A percentile compares a stretch with the other conserved stretches of the same genome.
Evolutionary conservation across 2,888 invertebrate genomes (phyloP).

Genomic region (Acleris cristana): DNA sequence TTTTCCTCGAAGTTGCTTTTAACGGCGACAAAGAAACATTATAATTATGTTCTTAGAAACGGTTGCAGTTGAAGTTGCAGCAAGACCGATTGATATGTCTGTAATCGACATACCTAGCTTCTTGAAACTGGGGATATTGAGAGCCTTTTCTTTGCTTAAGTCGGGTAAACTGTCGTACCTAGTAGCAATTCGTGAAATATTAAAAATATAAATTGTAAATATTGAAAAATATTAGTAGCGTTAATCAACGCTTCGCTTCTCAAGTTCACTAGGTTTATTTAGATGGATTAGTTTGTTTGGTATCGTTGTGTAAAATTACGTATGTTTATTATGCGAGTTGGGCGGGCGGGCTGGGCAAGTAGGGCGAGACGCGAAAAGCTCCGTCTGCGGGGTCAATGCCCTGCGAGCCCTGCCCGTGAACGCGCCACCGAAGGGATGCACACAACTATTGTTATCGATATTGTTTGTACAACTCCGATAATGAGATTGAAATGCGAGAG

Average conservation of each 20-base stretch:
- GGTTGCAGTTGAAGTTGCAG: constrained; percentile 3
- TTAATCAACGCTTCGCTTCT: neutral
- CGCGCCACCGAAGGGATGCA: constrained; percentile 68
- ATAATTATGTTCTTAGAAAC: constrained; percentile 22
- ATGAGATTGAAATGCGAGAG: constrained; percentile 30
- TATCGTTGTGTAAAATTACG: constrained; percentile 43
- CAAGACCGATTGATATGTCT: constrained; percentile 17
- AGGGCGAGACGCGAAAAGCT: constrained; percentile 80
- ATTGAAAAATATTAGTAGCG: neutral
- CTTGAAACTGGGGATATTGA: neutral
- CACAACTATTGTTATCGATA: constrained; percentile 69
- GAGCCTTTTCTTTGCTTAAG: neutral
- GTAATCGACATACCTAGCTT: neutral
- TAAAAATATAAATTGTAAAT: neutral
- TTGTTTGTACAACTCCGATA: constrained; percentile 50
- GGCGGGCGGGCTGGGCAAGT: constrained; percentile 65
- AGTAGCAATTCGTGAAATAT: no score
- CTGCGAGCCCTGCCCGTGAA: constrained; percentile 79
- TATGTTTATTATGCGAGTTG: constrained; percentile 54
- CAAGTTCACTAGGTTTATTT: constrained; percentile 19
- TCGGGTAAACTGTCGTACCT: neutral
- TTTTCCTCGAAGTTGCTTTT: constrained; percentile 31
- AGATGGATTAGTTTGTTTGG: constrained; percentile 25
- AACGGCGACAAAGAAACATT: constrained; percentile 23
- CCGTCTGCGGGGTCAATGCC: constrained; percentile 78